These are phyloP conservation scores for Ricordea florida DNA, from an alignment of 92 coral and sea anemone genomes.

Conservation along the genomic window DNA sequence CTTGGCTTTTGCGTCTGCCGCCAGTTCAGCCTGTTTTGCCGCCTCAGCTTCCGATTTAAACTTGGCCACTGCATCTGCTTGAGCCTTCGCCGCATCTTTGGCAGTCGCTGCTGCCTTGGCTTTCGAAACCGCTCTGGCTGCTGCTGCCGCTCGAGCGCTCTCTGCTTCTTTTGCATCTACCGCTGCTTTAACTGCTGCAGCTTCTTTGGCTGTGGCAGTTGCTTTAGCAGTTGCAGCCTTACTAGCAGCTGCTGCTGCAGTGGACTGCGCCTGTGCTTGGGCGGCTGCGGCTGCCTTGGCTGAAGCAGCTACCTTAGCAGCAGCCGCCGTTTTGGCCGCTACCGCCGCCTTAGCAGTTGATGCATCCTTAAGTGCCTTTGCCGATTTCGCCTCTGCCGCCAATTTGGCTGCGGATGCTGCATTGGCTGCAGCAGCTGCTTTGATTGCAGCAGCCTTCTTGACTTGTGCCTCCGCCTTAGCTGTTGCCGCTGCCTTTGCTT, in stretches of 20 bases:
- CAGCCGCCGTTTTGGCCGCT: conserved; percentile 3
- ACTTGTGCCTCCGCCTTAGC: conserved; percentile 20
- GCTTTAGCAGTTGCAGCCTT: background rate
- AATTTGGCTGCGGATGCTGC: background rate
- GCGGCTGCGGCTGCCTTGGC: conserved; percentile 10
- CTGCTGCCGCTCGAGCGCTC: conserved; percentile 8
- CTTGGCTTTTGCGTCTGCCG: background rate
- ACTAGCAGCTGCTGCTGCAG: conserved; percentile 3
- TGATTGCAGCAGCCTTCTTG: conserved; percentile 24
- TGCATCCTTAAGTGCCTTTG: background rate
- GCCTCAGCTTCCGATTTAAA: conserved; percentile 11
- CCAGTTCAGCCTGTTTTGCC: conserved; percentile 15
- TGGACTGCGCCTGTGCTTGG: background rate
- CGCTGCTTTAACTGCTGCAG: conserved; percentile 30
- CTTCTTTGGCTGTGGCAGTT: conserved; percentile 10
- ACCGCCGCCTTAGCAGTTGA: conserved; percentile 14
- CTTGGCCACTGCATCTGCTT: conserved; percentile 5
- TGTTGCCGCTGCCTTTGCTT: conserved; percentile 28
- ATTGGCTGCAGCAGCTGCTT: conserved; percentile 28
- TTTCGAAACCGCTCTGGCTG: conserved; percentile 9
- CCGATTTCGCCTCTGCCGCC: conserved; percentile 1
- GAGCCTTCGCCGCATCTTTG: conserved; percentile 1
- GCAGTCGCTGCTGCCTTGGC: conserved; percentile 5
- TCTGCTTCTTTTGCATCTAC: background rate
- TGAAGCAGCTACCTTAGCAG: background rate